A percentile compares a stretch with the other conserved stretches of the same genome.
Evolutionary conservation across 2,888 invertebrate species (phyloP).

Genomic region (Synergus japonicus): DNA sequence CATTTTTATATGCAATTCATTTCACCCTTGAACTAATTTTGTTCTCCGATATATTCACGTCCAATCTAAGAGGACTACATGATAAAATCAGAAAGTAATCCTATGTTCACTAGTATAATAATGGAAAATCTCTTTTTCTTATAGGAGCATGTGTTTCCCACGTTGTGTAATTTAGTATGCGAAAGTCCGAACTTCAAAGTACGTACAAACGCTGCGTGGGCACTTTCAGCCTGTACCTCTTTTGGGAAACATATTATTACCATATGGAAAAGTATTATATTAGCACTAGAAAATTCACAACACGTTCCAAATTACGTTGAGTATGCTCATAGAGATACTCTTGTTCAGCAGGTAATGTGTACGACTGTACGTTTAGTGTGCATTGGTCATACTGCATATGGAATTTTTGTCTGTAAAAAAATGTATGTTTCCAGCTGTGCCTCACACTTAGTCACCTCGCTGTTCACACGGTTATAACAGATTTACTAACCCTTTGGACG

Average conservation of each 20-base stretch:
- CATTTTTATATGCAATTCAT: too few relatives aligned
- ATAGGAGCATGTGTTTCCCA: constrained; percentile 83
- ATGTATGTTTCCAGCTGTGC: constrained; percentile 81
- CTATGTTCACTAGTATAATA: not conserved
- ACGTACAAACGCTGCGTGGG: constrained; percentile 90
- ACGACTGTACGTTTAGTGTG: constrained; percentile 36
- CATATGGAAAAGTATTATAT: constrained; percentile 86
- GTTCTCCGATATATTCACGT: too few relatives aligned
- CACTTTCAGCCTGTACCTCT: constrained; percentile 82
- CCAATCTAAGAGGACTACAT: too few relatives aligned
- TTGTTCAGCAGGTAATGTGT: constrained; percentile 86
- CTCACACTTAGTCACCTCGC: constrained; percentile 86
- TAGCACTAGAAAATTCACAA: constrained; percentile 87
- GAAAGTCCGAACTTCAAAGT: constrained; percentile 93
- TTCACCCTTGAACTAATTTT: too few relatives aligned
- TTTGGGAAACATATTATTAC: constrained; percentile 82
- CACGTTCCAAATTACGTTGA: constrained; percentile 90
- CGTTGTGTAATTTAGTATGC: constrained; percentile 83
- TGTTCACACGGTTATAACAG: constrained; percentile 64
- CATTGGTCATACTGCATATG: constrained; percentile 1
- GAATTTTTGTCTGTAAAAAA: not conserved
- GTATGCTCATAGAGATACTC: constrained; percentile 90
- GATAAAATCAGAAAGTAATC: too few relatives aligned
- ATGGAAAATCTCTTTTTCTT: constrained; percentile 52
- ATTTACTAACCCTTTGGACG: constrained; percentile 67